Evolutionary conservation across 2,888 invertebrate species (phyloP).

Genomic region (Myopa tessellatipennis): DNA sequence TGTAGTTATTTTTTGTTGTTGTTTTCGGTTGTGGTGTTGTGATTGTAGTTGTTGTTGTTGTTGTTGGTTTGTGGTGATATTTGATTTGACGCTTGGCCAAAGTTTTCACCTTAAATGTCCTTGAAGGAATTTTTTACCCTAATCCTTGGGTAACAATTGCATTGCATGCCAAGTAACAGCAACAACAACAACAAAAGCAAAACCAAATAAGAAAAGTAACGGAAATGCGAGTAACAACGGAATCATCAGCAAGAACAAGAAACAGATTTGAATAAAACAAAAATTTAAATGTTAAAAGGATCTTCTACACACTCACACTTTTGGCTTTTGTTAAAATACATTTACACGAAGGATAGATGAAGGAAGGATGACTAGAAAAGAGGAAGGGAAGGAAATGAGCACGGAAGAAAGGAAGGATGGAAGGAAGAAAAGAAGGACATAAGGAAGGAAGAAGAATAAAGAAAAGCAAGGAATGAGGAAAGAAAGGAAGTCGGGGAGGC

Average conservation of each 20-base stretch:
- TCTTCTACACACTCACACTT: neutral
- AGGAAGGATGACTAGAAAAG: neutral
- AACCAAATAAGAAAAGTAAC: neutral
- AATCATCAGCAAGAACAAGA: slow-evolving; percentile 23
- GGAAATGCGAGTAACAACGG: slow-evolving; percentile 1
- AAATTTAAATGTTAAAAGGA: neutral
- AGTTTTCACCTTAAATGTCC: slow-evolving; percentile 29
- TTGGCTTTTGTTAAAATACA: neutral
- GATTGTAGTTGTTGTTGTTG: neutral
- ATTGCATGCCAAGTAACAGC: neutral
- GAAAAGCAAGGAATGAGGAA: too few relatives aligned
- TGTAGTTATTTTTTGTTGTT: too few relatives aligned
- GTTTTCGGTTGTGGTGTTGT: too few relatives aligned
- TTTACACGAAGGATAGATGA: neutral
- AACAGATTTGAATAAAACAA: slow-evolving; percentile 5
- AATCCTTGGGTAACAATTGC: slow-evolving; percentile 6
- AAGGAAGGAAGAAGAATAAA: too few relatives aligned
- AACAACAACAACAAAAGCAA: slow-evolving; percentile 9
- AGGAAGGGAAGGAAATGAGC: neutral
- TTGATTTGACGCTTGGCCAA: neutral
- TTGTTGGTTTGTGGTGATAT: too few relatives aligned
- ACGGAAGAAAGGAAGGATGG: neutral
- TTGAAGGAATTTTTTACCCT: slow-evolving; percentile 6
- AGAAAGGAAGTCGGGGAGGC: too few relatives aligned
- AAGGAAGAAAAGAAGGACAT: too few relatives aligned